Evolutionary conservation across 2,797 vertebrate genomes (phyloP).

Genomic region (Danio albolineatus): DNA sequence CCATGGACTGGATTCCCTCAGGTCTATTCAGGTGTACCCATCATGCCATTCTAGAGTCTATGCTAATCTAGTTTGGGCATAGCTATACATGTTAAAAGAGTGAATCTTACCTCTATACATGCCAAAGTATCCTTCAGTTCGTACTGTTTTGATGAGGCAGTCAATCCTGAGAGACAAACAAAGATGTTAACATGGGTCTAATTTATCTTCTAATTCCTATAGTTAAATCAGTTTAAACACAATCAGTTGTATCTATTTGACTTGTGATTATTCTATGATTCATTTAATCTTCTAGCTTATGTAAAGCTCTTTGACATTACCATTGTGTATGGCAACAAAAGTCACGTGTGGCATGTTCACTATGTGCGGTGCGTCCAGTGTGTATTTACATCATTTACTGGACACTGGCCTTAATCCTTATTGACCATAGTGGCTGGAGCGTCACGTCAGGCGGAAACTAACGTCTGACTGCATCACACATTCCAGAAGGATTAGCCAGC

Average conservation of each 20-base stretch:
- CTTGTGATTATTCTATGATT: too few species aligned
- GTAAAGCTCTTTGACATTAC: too few species aligned
- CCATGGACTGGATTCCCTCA: neutral
- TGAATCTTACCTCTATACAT: slow-evolving; percentile 89
- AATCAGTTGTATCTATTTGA: too few species aligned
- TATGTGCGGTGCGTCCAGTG: neutral
- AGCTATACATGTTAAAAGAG: slow-evolving; percentile 7
- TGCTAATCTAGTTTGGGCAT: neutral
- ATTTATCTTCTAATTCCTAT: too few species aligned
- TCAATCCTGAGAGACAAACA: slow-evolving; percentile 78
- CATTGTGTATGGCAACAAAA: neutral
- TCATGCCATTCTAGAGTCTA: slow-evolving; percentile 23
- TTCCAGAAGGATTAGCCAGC: slow-evolving; percentile 36
- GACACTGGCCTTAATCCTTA: neutral
- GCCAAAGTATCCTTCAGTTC: slow-evolving; percentile 87
- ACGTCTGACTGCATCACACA: slow-evolving; percentile 40
- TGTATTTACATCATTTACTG: neutral
- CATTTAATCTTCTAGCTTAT: too few species aligned
- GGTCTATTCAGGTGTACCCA: slow-evolving; percentile 40
- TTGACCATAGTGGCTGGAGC: neutral
- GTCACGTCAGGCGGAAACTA: neutral
- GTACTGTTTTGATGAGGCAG: slow-evolving; percentile 86
- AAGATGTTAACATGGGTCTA: neutral
- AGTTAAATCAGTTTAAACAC: too few species aligned
- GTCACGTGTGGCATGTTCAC: neutral